Conservation (phyloP, 2,888 invertebrate genomes). For the Caenorhabditis sp. region DNA sequence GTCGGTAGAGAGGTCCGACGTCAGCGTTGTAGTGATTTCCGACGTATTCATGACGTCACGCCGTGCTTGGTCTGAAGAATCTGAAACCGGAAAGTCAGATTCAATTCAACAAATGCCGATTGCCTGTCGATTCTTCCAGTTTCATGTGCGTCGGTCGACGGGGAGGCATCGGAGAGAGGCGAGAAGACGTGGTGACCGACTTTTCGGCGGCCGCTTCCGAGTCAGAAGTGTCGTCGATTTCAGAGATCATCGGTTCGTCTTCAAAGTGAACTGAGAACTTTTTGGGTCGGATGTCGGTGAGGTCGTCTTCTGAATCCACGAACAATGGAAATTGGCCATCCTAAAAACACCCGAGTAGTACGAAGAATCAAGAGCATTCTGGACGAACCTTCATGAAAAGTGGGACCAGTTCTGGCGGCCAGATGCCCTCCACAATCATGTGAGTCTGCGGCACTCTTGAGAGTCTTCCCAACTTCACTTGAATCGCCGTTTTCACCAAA, state of each 20-base stretch:
- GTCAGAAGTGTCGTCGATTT: conserved; percentile 49
- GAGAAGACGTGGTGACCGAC: conserved; percentile 27
- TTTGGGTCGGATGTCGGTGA: conserved; percentile 47
- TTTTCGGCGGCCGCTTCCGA: conserved; percentile 28
- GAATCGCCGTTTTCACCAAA: conserved; percentile 76
- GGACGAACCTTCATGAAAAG: conserved; percentile 74
- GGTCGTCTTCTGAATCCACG: conserved; percentile 73
- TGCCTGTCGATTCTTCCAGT: conserved; percentile 19
- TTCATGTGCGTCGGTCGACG: conserved; percentile 14
- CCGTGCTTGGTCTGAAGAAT: conserved; percentile 30
- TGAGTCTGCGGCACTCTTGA: conserved; percentile 74
- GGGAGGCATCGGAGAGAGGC: conserved; percentile 43
- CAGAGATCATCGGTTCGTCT: conserved; percentile 52
- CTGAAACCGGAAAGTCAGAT: not conserved
- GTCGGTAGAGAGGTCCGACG: conserved; percentile 37
- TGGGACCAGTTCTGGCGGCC: conserved; percentile 77
- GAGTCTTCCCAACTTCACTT: conserved; percentile 76
- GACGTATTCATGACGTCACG: conserved; percentile 38
- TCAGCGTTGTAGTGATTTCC: conserved; percentile 34
- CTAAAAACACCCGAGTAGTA: no score
- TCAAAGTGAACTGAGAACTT: conserved; percentile 55
- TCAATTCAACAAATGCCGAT: not conserved
- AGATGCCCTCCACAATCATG: conserved; percentile 75
- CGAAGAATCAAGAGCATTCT: no score
- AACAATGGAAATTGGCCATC: conserved; percentile 75